Evolutionary conservation across 1,140 invertebrate species (phyloP).

Genomic region (Bombus confusus): DNA sequence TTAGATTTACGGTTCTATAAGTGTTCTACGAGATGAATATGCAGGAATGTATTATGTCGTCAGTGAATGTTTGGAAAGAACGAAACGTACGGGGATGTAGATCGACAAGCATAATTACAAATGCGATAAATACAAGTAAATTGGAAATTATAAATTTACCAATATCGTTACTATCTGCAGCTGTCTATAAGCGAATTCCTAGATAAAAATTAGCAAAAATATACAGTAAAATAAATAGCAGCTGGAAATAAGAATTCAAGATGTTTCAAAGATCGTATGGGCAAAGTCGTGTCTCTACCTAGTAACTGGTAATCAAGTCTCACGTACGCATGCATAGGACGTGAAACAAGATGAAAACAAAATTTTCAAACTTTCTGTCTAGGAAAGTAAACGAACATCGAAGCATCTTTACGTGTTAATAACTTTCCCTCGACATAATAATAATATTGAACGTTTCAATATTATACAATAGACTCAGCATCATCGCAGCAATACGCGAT

Average conservation of each 20-base stretch:
- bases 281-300: background rate
- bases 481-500: accelerated
- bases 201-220: background rate
- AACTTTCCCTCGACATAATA: background rate
- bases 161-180: background rate
- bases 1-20: background rate
- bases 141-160: no score
- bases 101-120: no score
- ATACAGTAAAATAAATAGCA: background rate
- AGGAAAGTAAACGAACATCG: background rate
- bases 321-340: background rate
- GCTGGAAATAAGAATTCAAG: background rate
- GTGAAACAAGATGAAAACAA: background rate
- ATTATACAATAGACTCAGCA: background rate
- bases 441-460: background rate
- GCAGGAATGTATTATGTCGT: no score
- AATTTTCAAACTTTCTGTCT: background rate
- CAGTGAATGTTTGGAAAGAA: no score
- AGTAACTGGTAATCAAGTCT: background rate
- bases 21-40: background rate
- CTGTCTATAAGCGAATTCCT: background rate
- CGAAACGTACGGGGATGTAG: no score
- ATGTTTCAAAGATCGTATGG: background rate
- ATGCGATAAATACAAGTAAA: no score
- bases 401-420: background rate